Conservation (phyloP, 1,140 invertebrate genomes). For the Drosophila baimaii region DNA sequence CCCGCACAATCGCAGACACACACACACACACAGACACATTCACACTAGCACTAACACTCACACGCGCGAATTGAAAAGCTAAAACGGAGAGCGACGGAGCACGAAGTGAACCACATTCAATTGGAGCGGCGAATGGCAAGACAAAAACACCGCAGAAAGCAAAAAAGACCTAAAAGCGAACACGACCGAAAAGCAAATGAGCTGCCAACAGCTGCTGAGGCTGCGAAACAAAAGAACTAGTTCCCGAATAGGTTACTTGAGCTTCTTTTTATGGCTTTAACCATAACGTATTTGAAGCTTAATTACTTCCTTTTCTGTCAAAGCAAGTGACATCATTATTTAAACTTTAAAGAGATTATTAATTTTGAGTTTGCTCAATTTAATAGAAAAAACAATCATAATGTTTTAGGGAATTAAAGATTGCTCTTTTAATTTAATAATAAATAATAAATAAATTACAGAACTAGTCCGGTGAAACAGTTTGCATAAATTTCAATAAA, state of each 20-base stretch:
- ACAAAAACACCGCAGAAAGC: conserved; percentile 64
- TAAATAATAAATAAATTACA: not conserved
- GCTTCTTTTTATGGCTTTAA: not conserved
- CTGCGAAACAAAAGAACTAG: conserved; percentile 42
- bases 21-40: conserved; percentile 1
- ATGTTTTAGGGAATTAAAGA: too few species aligned
- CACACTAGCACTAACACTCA: conserved; percentile 15
- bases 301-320: not conserved
- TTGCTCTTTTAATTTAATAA: too few species aligned
- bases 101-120: conserved; percentile 66
- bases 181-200: conserved; percentile 30
- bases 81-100: conserved; percentile 47
- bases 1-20: conserved; percentile 6
- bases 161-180: conserved; percentile 53
- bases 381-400: not conserved
- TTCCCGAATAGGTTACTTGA: conserved; percentile 18
- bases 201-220: conserved; percentile 24
- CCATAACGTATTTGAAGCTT: not conserved
- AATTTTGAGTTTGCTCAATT: not conserved
- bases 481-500: not conserved
- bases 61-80: conserved; percentile 55
- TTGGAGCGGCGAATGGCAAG: conserved; percentile 67
- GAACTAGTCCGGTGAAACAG: not conserved
- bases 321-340: too few species aligned
- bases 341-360: too few species aligned